A percentile compares a stretch with the other conserved stretches of the same genome.
Conservation (phyloP, 2,113 vertebrate genomes). For the Aphelocoma coerulescens region DNA sequence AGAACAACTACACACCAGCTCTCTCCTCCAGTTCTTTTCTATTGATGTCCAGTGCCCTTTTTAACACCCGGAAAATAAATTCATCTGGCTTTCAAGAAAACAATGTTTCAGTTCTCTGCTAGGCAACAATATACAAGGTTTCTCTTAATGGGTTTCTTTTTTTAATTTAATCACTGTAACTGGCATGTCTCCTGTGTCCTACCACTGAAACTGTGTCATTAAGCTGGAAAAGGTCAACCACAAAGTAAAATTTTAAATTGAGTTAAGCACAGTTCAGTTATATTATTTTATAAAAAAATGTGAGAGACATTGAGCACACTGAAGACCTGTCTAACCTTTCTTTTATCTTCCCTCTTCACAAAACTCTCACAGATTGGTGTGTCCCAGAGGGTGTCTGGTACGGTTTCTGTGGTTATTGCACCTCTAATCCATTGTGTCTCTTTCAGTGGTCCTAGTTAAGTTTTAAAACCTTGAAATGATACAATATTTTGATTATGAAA, state of each 20-base stretch:
- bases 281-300: background rate
- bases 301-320: background rate
- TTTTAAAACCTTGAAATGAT: background rate
- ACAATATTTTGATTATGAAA: accelerated
- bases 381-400: background rate
- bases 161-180: background rate
- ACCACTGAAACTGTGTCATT: background rate
- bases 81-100: background rate
- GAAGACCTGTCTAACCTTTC: background rate
- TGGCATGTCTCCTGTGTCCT: background rate
- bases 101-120: background rate
- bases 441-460: background rate
- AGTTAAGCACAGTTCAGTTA: background rate
- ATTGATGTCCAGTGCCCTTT: background rate
- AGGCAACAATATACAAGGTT: background rate
- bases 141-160: background rate
- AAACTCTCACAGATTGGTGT: background rate
- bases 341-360: background rate
- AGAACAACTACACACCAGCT: background rate
- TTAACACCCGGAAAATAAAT: background rate
- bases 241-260: background rate
- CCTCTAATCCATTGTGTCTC: background rate
- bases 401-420: background rate
- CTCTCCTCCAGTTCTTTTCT: background rate
- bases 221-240: conserved; percentile 30